Evolutionary conservation across 1,140 invertebrate genomes (phyloP).

Genomic region (Homarus americanus): DNA sequence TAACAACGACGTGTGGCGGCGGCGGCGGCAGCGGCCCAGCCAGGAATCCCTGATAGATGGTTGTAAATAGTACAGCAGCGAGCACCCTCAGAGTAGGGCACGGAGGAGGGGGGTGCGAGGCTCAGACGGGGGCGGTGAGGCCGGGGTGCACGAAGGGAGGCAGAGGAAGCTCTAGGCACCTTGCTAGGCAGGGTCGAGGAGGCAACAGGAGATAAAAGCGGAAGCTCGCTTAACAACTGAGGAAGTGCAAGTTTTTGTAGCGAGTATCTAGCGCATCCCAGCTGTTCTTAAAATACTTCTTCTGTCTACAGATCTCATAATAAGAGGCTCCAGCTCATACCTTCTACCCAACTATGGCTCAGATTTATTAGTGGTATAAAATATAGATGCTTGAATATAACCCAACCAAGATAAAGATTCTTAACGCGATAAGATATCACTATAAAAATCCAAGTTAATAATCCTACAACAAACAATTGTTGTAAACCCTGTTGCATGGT

Average conservation of each 20-base stretch:
- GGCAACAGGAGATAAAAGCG: conserved; percentile 9
- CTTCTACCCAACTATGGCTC: no score
- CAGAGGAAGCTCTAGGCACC: no score
- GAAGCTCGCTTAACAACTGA: conserved; percentile 39
- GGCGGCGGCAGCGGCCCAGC: conserved; percentile 12
- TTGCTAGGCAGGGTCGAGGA: not conserved
- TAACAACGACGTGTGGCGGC: not conserved
- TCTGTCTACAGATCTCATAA: conserved; percentile 7
- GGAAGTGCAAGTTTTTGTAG: conserved; percentile 43
- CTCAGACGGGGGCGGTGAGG: no score
- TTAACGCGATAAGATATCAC: no score
- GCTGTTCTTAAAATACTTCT: conserved; percentile 2
- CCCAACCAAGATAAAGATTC: no score
- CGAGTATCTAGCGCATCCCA: conserved; percentile 21
- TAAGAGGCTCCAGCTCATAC: not conserved
- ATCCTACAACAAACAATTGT: no score
- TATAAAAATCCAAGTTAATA: no score
- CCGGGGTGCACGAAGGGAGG: no score
- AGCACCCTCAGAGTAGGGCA: not conserved
- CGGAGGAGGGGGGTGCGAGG: not conserved
- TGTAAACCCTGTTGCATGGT: no score
- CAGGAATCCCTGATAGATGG: not conserved
- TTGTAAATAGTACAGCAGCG: not conserved
- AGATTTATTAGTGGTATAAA: no score
- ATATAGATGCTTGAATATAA: no score